Percentiles rank a stretch among this genome's conserved stretches.
These are phyloP conservation scores for Patella caerulea DNA, from an alignment of 2,888 invertebrate species.

Conservation along the genomic window DNA sequence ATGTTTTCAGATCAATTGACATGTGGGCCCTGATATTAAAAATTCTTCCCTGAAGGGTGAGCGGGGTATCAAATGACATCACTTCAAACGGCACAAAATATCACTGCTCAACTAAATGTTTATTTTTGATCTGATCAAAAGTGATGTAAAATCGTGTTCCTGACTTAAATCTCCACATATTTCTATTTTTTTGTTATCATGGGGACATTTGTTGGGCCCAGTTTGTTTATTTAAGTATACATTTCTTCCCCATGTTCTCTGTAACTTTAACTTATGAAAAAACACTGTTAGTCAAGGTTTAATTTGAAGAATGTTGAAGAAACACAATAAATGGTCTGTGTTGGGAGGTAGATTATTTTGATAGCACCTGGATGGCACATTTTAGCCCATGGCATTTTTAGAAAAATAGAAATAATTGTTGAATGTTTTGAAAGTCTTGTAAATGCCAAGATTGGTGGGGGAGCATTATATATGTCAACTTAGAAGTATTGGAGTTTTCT, in stretches of 20 bases:
- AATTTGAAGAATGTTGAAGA: neutral
- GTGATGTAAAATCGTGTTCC: conserved; percentile 1
- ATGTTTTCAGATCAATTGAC: conserved; percentile 1
- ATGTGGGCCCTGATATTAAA: conserved; percentile 1
- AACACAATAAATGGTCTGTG: neutral
- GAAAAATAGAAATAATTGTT: too few species aligned
- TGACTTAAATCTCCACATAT: neutral
- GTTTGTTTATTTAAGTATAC: neutral
- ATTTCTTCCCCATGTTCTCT: neutral
- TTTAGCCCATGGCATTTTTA: too few species aligned
- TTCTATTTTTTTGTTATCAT: neutral
- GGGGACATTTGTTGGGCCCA: neutral
- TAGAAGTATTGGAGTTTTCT: too few species aligned
- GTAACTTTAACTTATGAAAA: too few species aligned
- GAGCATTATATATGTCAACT: too few species aligned
- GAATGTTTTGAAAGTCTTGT: too few species aligned
- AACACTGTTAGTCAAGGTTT: neutral
- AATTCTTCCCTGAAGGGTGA: neutral
- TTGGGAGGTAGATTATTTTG: conserved; percentile 1
- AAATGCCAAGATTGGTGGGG: too few species aligned
- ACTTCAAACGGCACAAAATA: conserved; percentile 2
- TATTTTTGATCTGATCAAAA: conserved; percentile 1
- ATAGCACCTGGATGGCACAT: neutral
- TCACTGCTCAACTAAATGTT: neutral
- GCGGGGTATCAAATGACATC: neutral